phyloP scores from a whole-genome alignment of 2,888 invertebrate species.

The Mamestra brassicae region DNA sequence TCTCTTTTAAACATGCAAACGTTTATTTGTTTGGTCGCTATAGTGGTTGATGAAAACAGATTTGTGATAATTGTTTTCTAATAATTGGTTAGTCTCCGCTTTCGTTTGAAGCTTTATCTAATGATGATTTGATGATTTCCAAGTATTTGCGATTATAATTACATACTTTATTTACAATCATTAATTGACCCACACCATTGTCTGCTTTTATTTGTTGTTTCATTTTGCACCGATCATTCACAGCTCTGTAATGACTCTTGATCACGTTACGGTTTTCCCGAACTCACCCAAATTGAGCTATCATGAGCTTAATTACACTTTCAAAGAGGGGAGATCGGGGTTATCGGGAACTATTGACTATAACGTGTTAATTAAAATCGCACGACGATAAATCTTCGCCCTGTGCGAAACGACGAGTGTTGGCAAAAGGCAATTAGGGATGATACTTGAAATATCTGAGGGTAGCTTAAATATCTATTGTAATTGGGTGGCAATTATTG shows the following conservation, averaged over 20 bases:
- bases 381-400: conserved; percentile 84
- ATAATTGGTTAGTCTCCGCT: background rate
- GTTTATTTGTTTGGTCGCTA: background rate
- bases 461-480: conserved; percentile 63
- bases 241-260: conserved; percentile 49
- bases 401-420: conserved; percentile 84
- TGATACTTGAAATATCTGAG: conserved; percentile 73
- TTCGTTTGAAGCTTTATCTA: background rate
- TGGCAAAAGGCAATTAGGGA: conserved; percentile 74
- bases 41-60: conserved; percentile 3
- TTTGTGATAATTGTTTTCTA: conserved; percentile 14
- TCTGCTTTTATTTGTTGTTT: conserved; percentile 38
- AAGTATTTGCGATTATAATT: conserved; percentile 1
- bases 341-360: conserved; percentile 73
- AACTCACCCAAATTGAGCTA: conserved; percentile 70
- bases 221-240: conserved; percentile 39
- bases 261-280: conserved; percentile 53
- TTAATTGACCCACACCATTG: conserved; percentile 7
- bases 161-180: background rate
- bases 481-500: conserved; percentile 60
- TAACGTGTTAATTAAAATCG: conserved; percentile 86
- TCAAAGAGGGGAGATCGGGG: conserved; percentile 65
- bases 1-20: conserved; percentile 14
- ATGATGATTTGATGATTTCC: background rate
- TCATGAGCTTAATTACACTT: conserved; percentile 73